A percentile compares a stretch with the other conserved stretches of the same genome.
These are phyloP conservation scores for Denticeps clupeoides DNA, from an alignment of 2,797 vertebrate species.

Conservation along the genomic window DNA sequence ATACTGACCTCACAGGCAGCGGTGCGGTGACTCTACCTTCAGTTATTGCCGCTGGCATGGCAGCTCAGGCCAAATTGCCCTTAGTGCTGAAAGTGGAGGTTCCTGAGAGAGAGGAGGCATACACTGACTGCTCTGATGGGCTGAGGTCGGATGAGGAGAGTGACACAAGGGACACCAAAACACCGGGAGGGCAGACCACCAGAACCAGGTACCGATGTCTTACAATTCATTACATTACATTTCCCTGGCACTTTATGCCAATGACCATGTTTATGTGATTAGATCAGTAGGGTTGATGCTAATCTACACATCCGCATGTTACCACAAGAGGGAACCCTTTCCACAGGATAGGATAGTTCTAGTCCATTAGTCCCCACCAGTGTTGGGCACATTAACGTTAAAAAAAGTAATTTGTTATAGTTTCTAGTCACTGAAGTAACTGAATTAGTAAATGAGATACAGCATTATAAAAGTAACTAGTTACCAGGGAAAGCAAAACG, in stretches of 20 bases:
- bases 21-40: neutral
- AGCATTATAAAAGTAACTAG: no score
- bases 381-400: no score
- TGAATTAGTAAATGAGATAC: no score
- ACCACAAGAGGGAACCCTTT: no score
- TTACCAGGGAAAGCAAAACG: no score
- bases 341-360: no score
- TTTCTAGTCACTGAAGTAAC: no score
- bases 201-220: constrained; percentile 58
- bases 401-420: no score
- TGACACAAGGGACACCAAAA: constrained; percentile 71
- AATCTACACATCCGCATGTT: no score
- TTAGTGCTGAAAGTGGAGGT: constrained; percentile 83
- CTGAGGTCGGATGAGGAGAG: constrained; percentile 86
- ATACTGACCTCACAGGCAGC: neutral
- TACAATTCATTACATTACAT: no score
- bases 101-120: constrained; percentile 75
- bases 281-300: neutral
- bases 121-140: constrained; percentile 69
- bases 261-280: neutral
- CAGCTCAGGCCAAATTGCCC: constrained; percentile 21
- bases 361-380: no score
- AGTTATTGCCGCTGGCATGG: constrained; percentile 17
- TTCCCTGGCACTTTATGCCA: neutral
- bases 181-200: constrained; percentile 53